These are phyloP conservation scores for Netelia melanura DNA, from an alignment of 2,888 invertebrate genomes.

Conservation along the genomic window DNA sequence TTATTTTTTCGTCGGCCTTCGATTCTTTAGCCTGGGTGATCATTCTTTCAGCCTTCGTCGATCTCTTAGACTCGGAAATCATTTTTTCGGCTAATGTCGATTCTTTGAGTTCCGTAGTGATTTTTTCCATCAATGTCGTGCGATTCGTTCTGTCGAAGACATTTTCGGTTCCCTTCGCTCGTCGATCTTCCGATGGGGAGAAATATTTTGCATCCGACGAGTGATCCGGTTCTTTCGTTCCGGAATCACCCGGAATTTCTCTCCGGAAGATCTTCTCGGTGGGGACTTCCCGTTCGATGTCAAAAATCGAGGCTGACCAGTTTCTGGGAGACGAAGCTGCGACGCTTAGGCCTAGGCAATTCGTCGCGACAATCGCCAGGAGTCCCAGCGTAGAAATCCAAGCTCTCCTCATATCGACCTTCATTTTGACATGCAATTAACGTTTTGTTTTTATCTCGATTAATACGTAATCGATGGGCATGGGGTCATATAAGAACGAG, in stretches of 20 bases:
- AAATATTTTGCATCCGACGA: conserved; percentile 51
- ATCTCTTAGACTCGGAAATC: background rate
- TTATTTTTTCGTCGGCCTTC: background rate
- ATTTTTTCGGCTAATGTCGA: background rate
- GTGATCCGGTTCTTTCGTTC: conserved; percentile 58
- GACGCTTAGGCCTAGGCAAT: conserved; percentile 52
- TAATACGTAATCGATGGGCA: background rate
- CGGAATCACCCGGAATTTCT: conserved; percentile 60
- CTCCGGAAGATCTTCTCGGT: conserved; percentile 50
- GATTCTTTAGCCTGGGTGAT: background rate
- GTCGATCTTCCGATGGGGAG: conserved; percentile 50
- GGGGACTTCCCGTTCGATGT: conserved; percentile 6
- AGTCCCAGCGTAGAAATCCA: conserved; percentile 60
- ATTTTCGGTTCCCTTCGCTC: conserved; percentile 59
- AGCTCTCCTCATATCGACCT: conserved; percentile 50
- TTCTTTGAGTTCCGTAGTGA: background rate
- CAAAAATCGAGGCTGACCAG: conserved; percentile 13
- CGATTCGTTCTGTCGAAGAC: background rate
- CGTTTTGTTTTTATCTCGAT: background rate
- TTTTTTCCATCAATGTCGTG: conserved; percentile 3
- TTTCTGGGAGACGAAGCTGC: conserved; percentile 27
- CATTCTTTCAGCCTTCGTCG: background rate
- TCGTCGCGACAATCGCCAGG: conserved; percentile 53
- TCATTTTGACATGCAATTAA: background rate
- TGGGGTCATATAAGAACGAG: too few species aligned